Base-by-base conservation (phyloP, 2,888 invertebrate genomes). In the Hirtodrosophila trivittata region DNA sequence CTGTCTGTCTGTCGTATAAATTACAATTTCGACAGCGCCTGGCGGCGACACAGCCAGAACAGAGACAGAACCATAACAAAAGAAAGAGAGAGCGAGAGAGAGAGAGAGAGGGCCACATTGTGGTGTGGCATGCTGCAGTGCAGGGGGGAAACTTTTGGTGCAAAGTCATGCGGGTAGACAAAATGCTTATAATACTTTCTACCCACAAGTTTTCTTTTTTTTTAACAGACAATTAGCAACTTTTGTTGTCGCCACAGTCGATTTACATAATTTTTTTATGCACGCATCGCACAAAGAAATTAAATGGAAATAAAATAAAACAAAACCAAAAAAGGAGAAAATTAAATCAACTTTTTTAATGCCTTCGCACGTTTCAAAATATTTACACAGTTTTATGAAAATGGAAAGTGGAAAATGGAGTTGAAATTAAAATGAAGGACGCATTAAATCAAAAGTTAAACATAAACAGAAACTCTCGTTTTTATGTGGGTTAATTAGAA, bases 1-100 rank as follows among this genome's bases (percentile, higher is more conserved):
- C 18, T 21, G 18, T 21, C 18, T 21, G 18, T 21, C 18, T 21
- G 18, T 76, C 71, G 68, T 78, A 82, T 82, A 85, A 82, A 82
- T 82, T 82, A 78, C 85, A 77, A 66, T 78, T 81, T 81, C 18
- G 85, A 76, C 81, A 81, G 65, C 25, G 65, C 25, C 58, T 41
- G 45, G 45, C 43, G 58, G 46, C 55, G 30, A 54, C 52, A 52
- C 55, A 45, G 50, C 42, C 21, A 47, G 35, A 21, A 21, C 28
- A 41, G 18, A 10, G 30, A 26, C 7, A 21, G 16, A 33, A n/a
- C n/a, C n/a, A n/a, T n/a, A n/a, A n/a, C n/a, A n/a, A n/a, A n/a
- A n/a, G n/a, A 16, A 45, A n/a, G 33, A 35, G 37, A 12, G 37
- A 12, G 16, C 16, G 26, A 41, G 18, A 55, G 47, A 38, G 25